Evolutionary conservation across 2,113 vertebrate genomes (phyloP), one percentile per base, ranked within the genome.

Genomic region (Nibea coibor): DNA sequence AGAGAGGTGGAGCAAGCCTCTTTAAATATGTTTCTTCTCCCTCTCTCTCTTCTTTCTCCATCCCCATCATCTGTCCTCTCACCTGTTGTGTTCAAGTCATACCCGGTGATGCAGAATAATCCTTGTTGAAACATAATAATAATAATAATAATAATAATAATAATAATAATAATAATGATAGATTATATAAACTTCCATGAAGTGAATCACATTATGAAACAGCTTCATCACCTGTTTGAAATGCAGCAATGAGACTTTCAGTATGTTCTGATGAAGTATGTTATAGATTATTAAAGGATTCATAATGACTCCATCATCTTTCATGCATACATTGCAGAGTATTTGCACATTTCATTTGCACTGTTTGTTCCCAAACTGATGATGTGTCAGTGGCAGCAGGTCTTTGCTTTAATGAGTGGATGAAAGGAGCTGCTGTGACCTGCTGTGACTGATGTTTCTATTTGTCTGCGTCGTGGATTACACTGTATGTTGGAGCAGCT

Each of bases 161-260:
- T n/a, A n/a, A n/a, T n/a, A n/a, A n/a, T n/a, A n/a, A n/a, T n/a
- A n/a, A n/a, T n/a, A n/a, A n/a, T 39, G 19, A 5, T 15, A 63
- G n/a, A 45, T 48, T 8, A 67, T 22, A 48, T 58, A 68, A 78
- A 70, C 17, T 47, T 71, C 5, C 48, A 16, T 8, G 19, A 15
- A 58, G n/a, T 58, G 28, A 80, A 57, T 26, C 24, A 48, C 42
- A 22, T 35, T 26, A 63, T 81, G 56, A 72, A 72, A 20, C 61
- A 10, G 22, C 58, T 75, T 45, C 66, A 35, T 26, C 10, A 5
- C 43, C 10, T 17, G 42, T 76, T 76, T 48, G 42, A 86, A 70
- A 64, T 3, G 42, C 62, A 24, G 10, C 22, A 71, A 75, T 9
- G 68, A 72, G 24, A 43, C 26, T 48, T 50, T 68, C 24, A 69